Percentiles rank a stretch among this genome's conserved stretches.
phyloP scores from a whole-genome alignment of 2,113 vertebrate genomes.

The Hyperoodon ampullatus region DNA sequence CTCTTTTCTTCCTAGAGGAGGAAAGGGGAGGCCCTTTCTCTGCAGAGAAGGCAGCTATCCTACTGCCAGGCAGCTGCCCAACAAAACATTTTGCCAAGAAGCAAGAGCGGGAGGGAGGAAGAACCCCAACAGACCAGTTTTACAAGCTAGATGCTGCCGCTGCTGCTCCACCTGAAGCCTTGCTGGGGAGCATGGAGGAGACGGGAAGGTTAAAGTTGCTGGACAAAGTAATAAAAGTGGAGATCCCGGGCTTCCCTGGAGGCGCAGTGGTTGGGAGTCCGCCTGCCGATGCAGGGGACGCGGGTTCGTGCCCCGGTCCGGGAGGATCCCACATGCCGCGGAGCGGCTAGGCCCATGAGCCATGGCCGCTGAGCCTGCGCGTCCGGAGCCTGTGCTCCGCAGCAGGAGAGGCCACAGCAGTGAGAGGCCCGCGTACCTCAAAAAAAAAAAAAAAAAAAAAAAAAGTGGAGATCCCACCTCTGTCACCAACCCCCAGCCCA shows the following conservation, averaged over 20 bases:
- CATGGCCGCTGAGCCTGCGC: too few relatives aligned
- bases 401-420: too few relatives aligned
- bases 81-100: constrained; percentile 43
- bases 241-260: neutral
- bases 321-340: too few relatives aligned
- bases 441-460: too few relatives aligned
- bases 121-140: constrained; percentile 74
- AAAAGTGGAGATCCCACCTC: neutral
- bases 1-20: neutral
- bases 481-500: neutral
- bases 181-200: neutral
- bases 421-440: too few relatives aligned
- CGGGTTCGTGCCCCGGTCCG: too few relatives aligned
- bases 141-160: constrained; percentile 48
- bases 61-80: neutral
- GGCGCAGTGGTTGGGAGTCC: too few relatives aligned
- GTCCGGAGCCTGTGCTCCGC: too few relatives aligned
- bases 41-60: neutral
- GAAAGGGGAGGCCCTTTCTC: neutral
- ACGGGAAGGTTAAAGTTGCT: neutral
- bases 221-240: neutral
- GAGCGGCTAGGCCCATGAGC: too few relatives aligned
- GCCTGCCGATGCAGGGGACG: too few relatives aligned
- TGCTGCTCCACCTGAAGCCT: neutral
- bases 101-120: neutral